Evolutionary conservation across 2,113 vertebrate species (phyloP).

Genomic region (Lynx canadensis): DNA sequence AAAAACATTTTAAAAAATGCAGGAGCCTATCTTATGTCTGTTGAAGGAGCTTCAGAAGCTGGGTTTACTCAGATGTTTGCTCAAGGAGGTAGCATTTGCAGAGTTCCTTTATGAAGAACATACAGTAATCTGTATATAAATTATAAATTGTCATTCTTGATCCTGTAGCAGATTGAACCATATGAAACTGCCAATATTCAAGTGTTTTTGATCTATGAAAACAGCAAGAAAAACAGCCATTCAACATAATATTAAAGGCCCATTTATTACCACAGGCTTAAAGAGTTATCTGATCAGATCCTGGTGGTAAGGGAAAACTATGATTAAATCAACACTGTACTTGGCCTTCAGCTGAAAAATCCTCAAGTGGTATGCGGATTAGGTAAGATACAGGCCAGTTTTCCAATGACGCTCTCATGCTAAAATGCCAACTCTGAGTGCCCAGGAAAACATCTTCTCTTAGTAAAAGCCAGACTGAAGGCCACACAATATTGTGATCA

Average conservation of each 20-base stretch:
- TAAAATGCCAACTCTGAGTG: not conserved
- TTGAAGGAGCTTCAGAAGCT: not conserved
- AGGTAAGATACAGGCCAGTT: not conserved
- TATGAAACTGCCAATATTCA: not conserved
- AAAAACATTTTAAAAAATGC: not conserved
- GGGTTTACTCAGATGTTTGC: not conserved
- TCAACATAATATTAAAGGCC: not conserved
- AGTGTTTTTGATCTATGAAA: not conserved
- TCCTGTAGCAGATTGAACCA: not conserved
- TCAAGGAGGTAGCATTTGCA: not conserved
- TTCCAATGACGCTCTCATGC: not conserved
- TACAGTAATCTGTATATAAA: not conserved
- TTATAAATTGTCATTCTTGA: not conserved
- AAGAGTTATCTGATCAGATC: not conserved
- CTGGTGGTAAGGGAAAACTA: not conserved
- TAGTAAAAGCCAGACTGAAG: not conserved
- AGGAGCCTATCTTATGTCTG: not conserved
- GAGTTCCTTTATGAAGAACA: slow-evolving; percentile 22
- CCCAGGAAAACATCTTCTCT: not conserved
- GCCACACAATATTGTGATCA: not conserved
- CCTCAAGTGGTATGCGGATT: not conserved
- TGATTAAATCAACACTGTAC: not conserved
- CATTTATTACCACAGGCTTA: not conserved
- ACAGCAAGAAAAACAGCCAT: not conserved
- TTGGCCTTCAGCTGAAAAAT: not conserved